Conservation (phyloP, 1,140 invertebrate genomes). For the Ceratina australensis region DNA sequence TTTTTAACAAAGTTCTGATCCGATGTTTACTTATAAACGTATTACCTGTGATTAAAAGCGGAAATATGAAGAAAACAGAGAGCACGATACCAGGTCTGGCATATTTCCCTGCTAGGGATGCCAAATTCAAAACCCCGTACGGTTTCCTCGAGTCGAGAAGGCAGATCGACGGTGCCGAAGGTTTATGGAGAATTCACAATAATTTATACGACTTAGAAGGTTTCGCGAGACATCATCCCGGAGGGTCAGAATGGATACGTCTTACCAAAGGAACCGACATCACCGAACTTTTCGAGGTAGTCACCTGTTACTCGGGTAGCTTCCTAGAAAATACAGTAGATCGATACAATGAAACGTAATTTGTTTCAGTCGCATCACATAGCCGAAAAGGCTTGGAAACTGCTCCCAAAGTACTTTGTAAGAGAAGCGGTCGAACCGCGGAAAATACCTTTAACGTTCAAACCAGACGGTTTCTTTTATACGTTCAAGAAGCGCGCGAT, state of each 20-base stretch:
- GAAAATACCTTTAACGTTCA: constrained; percentile 84
- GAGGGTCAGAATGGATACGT: constrained; percentile 87
- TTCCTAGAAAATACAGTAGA: not conserved
- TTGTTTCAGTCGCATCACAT: constrained; percentile 80
- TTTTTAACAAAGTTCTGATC: no score
- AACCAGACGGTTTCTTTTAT: constrained; percentile 85
- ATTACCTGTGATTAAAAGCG: no score
- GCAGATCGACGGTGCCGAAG: constrained; percentile 86
- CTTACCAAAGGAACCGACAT: constrained; percentile 87
- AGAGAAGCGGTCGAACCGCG: constrained; percentile 80
- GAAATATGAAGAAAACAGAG: constrained; percentile 50
- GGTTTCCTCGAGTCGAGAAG: constrained; percentile 82
- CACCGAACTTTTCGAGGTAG: constrained; percentile 86
- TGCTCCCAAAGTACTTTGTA: constrained; percentile 83
- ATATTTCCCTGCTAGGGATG: constrained; percentile 56
- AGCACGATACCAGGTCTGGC: constrained; percentile 70
- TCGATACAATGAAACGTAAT: not conserved
- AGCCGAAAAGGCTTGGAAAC: constrained; percentile 76
- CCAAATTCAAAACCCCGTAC: constrained; percentile 52
- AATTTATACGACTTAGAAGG: constrained; percentile 86
- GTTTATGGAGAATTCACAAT: constrained; percentile 89
- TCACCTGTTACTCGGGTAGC: not conserved
- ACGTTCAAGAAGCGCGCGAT: constrained; percentile 82
- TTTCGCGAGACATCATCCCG: constrained; percentile 88
- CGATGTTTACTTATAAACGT: no score